Base-by-base conservation (phyloP, 2,113 vertebrate species). In the Phodopus roborovskii region DNA sequence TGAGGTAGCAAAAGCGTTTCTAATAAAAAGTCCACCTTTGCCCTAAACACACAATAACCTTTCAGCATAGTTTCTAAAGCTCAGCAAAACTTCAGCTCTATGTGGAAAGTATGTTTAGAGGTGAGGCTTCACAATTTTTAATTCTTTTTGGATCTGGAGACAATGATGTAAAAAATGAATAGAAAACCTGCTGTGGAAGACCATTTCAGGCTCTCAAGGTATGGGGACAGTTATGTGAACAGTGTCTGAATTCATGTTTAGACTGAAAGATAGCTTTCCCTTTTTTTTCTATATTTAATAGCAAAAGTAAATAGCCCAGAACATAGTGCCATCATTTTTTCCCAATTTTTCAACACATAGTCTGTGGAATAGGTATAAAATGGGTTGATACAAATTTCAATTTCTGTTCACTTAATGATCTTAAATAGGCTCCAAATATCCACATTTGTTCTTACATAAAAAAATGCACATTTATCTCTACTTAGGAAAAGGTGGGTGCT, bases 21-120 rank as follows among this genome's bases (percentile, higher is more conserved):
- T 96, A 97, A 93, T 95, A 97, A 97, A 94, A 97, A 97, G 75
- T n/a, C 1, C 94, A 85, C 0, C 26, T 91, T 97, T 98, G 88
- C 58, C 56, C 15, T 96, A 86, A 78, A 91, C 48, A 88, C 56
- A 94, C 92, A 97, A 73, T 45, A 97, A 96, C 77, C 16, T 19
- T 95, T 85, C 90, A 79, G 24, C 42, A 33, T 78, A 42, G 39
- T 94, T 97, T 97, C 64, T 74, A 71, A 93, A 94, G 64, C 64
- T 94, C 82, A 97, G 90, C 68, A 95, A 94, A 97, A 84, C 70
- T 73, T 92, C 39, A 85, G 26, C 36, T 39, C 2, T 48, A 78
- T 92, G 68, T 90, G 95, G 77, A 78, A 94, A 96, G 19, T 90
- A 56, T 74, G n/a, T 73, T 66, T 88, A 58, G 53, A 94, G 71